phyloP scores from a whole-genome alignment of 2,113 vertebrate genomes.

The Takifugu flavidus region DNA sequence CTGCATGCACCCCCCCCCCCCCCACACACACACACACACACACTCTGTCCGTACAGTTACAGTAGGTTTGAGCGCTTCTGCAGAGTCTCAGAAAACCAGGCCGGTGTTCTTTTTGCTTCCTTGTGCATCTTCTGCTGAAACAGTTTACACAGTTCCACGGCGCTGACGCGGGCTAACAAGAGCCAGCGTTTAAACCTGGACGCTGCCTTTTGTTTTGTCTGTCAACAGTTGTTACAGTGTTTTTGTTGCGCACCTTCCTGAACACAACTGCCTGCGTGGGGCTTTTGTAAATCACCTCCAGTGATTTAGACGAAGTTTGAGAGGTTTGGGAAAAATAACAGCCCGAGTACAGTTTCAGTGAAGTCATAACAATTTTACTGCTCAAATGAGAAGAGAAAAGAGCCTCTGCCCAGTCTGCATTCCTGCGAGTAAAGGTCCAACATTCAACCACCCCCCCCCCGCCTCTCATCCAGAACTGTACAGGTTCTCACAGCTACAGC shows the following conservation, averaged over 20 bases:
- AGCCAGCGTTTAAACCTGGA: no score
- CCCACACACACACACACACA: no score
- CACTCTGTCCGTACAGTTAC: not conserved
- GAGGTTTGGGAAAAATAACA: not conserved
- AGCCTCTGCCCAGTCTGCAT: not conserved
- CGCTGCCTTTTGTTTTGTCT: not conserved
- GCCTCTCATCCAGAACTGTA: no score
- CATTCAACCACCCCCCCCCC: no score
- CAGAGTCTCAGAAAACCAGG: not conserved
- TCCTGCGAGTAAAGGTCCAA: not conserved
- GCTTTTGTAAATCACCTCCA: not conserved
- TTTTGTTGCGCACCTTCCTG: not conserved
- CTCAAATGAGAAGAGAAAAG: not conserved
- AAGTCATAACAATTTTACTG: not conserved
- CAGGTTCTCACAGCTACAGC: no score
- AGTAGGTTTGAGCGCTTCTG: not conserved
- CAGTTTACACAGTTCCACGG: not conserved
- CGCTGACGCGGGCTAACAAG: no score
- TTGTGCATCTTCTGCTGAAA: not conserved
- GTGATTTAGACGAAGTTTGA: not conserved
- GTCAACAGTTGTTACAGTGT: not conserved
- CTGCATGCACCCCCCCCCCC: not conserved
- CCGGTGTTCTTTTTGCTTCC: not conserved
- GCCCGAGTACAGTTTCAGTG: no score
- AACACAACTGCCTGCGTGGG: not conserved